phyloP scores from a whole-genome alignment of 2,888 invertebrate species.

The Lasioglossum oenotherae region DNA sequence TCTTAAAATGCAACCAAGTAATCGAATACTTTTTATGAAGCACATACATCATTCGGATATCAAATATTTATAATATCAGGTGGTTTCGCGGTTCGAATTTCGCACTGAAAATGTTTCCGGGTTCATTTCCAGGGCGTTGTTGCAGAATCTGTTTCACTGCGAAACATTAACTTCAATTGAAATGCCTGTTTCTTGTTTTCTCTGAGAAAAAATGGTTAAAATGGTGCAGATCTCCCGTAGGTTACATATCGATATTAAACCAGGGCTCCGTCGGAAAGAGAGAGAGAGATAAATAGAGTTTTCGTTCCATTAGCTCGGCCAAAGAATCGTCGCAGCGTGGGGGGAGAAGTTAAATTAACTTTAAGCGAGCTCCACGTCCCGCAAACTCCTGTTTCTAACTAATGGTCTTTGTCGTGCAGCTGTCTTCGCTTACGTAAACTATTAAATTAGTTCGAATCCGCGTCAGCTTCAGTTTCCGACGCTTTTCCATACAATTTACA shows the following conservation, averaged over 20 bases:
- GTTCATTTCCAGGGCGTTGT: not conserved
- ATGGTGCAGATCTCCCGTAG: not conserved
- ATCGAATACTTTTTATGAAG: not conserved
- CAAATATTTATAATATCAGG: not conserved
- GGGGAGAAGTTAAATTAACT: slow-evolving; percentile 54
- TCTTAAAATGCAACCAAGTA: not conserved
- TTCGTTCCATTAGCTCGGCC: slow-evolving; percentile 28
- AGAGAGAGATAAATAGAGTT: not conserved
- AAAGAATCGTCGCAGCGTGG: slow-evolving; percentile 29
- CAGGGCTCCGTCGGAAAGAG: not conserved
- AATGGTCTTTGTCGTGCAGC: slow-evolving; percentile 30
- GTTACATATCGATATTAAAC: not conserved
- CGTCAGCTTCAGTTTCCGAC: not conserved
- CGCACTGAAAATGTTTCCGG: not conserved
- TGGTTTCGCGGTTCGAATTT: not conserved
- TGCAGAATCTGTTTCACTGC: not conserved
- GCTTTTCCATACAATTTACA: not conserved
- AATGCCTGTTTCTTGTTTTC: not conserved
- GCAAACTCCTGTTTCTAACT: slow-evolving; percentile 20
- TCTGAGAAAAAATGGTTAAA: not conserved
- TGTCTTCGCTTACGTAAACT: slow-evolving; percentile 15
- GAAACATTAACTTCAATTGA: not conserved
- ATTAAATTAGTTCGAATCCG: slow-evolving; percentile 31
- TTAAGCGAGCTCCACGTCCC: slow-evolving; percentile 9
- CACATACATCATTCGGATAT: not conserved